Percentiles rank a stretch among this genome's conserved stretches.
These are phyloP conservation scores for Stenolophus ochropezus DNA, from an alignment of 2,888 invertebrate genomes.

Conservation along the genomic window DNA sequence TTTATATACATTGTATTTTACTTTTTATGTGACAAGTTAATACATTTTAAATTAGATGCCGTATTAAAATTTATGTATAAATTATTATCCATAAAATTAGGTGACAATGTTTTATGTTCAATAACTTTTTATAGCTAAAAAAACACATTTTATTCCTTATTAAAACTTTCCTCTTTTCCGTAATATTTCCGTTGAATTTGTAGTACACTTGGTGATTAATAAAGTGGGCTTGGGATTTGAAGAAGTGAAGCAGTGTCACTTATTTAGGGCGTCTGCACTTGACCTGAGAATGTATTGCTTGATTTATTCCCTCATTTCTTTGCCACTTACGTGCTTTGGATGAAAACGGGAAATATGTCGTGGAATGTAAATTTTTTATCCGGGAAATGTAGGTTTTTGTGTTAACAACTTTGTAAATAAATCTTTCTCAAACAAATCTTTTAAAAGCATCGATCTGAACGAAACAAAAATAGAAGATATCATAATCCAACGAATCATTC, in stretches of 20 bases:
- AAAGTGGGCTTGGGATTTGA: neutral
- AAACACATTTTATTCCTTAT: neutral
- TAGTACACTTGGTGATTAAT: neutral
- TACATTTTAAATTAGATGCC: neutral
- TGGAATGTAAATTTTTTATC: slow-evolving; percentile 29
- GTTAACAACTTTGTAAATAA: slow-evolving; percentile 37
- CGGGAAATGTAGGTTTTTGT: slow-evolving; percentile 14
- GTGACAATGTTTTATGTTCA: neutral
- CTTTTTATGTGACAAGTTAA: neutral
- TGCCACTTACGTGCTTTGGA: slow-evolving; percentile 21
- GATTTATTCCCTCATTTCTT: slow-evolving; percentile 36
- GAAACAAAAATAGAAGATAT: too few relatives aligned
- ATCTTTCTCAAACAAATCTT: slow-evolving; percentile 2
- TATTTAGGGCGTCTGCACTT: slow-evolving; percentile 34
- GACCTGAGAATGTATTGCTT: slow-evolving; percentile 34
- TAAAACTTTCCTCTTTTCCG: neutral
- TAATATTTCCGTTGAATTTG: neutral
- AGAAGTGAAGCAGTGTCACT: neutral
- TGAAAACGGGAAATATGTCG: slow-evolving; percentile 9
- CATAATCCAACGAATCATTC: too few relatives aligned
- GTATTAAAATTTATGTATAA: neutral
- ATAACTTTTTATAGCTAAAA: neutral
- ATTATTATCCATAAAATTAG: neutral
- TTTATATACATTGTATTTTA: neutral
- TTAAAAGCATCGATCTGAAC: neutral